Evolutionary conservation across 2,797 vertebrate species (phyloP), one percentile per base, ranked within the genome.

Genomic region (Darevskia mixta): DNA sequence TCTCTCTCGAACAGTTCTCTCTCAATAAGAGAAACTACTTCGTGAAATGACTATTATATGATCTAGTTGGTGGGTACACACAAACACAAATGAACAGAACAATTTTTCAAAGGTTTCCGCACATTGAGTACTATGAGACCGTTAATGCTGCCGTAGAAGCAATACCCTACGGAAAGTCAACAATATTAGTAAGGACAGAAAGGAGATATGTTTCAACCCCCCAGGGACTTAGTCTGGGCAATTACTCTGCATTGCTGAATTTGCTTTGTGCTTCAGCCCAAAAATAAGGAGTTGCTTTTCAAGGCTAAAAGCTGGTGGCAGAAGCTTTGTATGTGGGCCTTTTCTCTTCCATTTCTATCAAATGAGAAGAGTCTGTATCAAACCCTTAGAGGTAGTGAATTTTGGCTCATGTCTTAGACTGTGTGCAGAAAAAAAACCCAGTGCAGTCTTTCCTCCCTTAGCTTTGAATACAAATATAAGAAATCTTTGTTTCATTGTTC

Each of bases 191-290:
- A 88, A 61, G 66, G 49, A 77, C 29, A 55, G 73, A 83, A 79
- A 25, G 10, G 66, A 85, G 45, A 71, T 78, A 69, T 0, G 3
- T 83, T 83, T 83, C 66, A 35, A 29, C 35, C 43, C 18, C 15
- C 2, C 3, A 83, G 55, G 20, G 81, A 78, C 45, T 78, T 88
- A 23, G 41, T 32, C 49, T 71, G 4, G 27, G 75, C 41, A 29
- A 64, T 87, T 78, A 79, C 45, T 8, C 81, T 76, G 61, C 73
- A 77, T 29, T 79, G 43, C 17, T 78, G 10, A 23, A 73, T 71
- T 61, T 71, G 75, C 73, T 83, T 88, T 78, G 67, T 80, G 78
- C 29, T 87, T 87, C 78, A 71, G 32, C 2, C 41, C 75, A 79
- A 43, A 72, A 83, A 72, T 79, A 84, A 84, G 58, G 38, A 77